These are phyloP conservation scores for Pluvialis apricaria DNA, from an alignment of 2,113 vertebrate species.

Conservation along the genomic window DNA sequence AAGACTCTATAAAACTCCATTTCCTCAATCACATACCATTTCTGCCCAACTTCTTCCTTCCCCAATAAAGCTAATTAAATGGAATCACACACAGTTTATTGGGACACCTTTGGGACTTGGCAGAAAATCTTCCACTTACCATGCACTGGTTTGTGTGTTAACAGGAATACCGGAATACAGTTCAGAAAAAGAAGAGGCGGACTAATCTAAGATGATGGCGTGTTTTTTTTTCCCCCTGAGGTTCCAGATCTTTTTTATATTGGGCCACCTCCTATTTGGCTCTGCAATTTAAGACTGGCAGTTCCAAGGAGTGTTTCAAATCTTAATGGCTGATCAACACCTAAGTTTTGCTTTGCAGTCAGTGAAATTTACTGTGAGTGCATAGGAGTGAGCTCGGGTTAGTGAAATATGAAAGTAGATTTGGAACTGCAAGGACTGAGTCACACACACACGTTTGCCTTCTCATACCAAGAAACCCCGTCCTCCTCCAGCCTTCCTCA, in stretches of 20 bases:
- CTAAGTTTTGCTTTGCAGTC: neutral
- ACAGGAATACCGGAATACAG: neutral
- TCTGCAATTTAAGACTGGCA: neutral
- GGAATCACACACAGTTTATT: neutral
- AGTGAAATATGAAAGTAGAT: neutral
- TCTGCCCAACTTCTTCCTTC: neutral
- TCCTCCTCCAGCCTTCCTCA: slow-evolving; percentile 20
- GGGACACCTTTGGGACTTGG: neutral
- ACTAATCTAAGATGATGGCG: neutral
- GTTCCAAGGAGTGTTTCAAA: neutral
- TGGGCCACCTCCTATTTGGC: neutral
- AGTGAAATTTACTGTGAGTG: neutral
- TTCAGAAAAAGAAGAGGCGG: neutral
- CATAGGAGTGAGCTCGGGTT: neutral
- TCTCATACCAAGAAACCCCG: slow-evolving; percentile 14
- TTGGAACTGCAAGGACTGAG: neutral
- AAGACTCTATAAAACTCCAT: neutral
- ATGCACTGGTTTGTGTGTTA: neutral
- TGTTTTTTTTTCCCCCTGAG: too few relatives aligned
- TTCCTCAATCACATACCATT: neutral
- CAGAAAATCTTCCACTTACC: neutral
- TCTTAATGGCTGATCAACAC: neutral
- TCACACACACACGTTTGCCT: neutral
- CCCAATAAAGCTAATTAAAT: neutral
- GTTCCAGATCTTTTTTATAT: neutral